These are phyloP conservation scores for Steinernema feltiae DNA, from an alignment of 1,140 invertebrate genomes.

Conservation along the genomic window DNA sequence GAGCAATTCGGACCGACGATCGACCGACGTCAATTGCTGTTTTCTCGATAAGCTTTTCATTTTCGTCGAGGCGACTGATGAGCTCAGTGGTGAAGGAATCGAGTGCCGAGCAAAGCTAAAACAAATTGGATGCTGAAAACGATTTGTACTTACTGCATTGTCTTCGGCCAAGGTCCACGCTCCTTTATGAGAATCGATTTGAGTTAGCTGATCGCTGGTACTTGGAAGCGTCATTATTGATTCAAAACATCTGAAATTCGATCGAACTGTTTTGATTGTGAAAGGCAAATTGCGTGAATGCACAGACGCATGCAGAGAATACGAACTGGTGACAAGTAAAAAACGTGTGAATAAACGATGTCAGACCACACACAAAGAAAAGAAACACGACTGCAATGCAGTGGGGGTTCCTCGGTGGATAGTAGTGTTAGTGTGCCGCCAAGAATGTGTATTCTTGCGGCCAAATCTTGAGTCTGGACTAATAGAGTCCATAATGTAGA, in stretches of 20 bases:
- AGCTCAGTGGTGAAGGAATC: background rate
- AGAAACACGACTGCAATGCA: too few relatives aligned
- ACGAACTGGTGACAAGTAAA: too few relatives aligned
- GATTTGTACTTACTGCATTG: background rate
- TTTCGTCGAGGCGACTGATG: background rate
- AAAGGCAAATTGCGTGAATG: background rate
- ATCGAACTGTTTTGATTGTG: background rate
- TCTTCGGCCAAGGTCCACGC: background rate
- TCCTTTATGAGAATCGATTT: background rate
- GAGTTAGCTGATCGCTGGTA: background rate
- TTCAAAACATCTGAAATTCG: conserved; percentile 3
- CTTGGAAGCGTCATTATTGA: background rate
- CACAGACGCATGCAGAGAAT: too few relatives aligned
- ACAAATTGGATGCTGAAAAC: background rate
- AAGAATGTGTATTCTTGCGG: too few relatives aligned
- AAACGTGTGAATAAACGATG: too few relatives aligned
- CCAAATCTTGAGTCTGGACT: too few relatives aligned
- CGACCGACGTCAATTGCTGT: background rate
- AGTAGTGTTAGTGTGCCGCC: too few relatives aligned
- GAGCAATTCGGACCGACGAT: background rate
- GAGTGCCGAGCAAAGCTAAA: conserved; percentile 1
- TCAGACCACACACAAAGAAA: too few relatives aligned
- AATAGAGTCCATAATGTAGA: too few relatives aligned
- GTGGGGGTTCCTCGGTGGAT: too few relatives aligned
- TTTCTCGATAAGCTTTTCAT: background rate